These are phyloP conservation scores for Bucco capensis DNA, from an alignment of 2,113 vertebrate species.

Conservation along the genomic window DNA sequence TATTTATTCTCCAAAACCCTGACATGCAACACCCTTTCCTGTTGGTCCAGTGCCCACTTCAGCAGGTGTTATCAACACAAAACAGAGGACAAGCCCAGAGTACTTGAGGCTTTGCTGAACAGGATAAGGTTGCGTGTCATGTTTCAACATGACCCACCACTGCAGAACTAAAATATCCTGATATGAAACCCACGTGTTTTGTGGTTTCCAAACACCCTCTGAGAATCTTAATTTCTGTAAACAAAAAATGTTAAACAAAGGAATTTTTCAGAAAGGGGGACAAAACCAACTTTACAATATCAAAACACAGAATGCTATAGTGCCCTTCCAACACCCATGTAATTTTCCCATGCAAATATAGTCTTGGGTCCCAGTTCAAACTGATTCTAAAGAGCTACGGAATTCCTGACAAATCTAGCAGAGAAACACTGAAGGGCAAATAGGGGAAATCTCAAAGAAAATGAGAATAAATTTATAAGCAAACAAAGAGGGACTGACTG, in stretches of 20 bases:
- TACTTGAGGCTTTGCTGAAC: not conserved
- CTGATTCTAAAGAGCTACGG: not conserved
- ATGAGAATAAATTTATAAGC: not conserved
- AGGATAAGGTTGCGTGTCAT: not conserved
- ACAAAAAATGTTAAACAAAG: not conserved
- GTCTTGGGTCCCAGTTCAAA: not conserved
- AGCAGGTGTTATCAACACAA: slow-evolving; percentile 56
- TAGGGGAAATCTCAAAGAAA: not conserved
- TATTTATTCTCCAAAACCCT: slow-evolving; percentile 16
- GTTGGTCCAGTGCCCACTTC: not conserved
- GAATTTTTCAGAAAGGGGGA: not conserved
- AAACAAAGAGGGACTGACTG: not conserved
- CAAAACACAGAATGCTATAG: not conserved
- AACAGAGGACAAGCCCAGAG: slow-evolving; percentile 10
- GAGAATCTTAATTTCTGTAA: not conserved
- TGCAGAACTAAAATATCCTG: not conserved
- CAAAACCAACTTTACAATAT: not conserved
- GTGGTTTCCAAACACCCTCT: not conserved
- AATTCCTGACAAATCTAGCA: not conserved
- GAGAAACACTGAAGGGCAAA: not conserved
- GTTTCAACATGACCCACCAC: not conserved
- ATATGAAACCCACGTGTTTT: not conserved
- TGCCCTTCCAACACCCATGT: not conserved
- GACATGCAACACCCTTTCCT: slow-evolving; percentile 32
- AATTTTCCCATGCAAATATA: not conserved